Conservation (phyloP, 2,113 vertebrate species). For the Gymnogyps californianus region DNA sequence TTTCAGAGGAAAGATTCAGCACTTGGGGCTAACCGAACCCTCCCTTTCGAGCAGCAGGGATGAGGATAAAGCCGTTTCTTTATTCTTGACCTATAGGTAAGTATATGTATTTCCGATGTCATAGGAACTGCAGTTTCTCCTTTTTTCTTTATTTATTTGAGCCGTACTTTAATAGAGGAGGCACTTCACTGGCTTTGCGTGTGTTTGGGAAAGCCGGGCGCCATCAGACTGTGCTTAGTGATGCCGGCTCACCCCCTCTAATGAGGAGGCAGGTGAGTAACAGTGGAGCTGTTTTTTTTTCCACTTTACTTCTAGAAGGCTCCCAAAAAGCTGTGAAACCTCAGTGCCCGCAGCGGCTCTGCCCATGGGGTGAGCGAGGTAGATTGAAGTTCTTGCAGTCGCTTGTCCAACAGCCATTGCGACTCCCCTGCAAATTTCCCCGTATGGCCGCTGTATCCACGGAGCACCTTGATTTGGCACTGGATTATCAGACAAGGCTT, state of each 20-base stretch:
- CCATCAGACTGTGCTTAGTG: not conserved
- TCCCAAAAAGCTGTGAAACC: not conserved
- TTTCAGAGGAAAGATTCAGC: not conserved
- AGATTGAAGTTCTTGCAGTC: fast-evolving
- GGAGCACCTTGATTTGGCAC: not conserved
- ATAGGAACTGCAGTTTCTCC: not conserved
- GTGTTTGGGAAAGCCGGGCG: not conserved
- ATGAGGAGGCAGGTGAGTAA: not conserved
- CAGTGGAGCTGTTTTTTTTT: not conserved
- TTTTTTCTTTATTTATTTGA: not conserved
- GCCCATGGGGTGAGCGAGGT: fast-evolving
- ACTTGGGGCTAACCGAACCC: not conserved
- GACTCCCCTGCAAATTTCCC: fast-evolving
- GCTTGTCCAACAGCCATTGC: not conserved
- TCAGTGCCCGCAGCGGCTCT: fast-evolving
- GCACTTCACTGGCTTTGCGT: not conserved
- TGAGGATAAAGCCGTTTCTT: not conserved
- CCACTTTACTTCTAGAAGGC: not conserved
- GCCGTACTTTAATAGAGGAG: not conserved
- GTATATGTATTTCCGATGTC: not conserved
- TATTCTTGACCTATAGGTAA: not conserved
- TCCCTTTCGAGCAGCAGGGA: not conserved
- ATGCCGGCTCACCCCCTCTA: fast-evolving
- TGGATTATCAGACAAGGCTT: not conserved
- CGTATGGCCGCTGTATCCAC: fast-evolving